Conservation (phyloP, 23 tunicate genomes). For the Trididemnum miniatum region DNA sequence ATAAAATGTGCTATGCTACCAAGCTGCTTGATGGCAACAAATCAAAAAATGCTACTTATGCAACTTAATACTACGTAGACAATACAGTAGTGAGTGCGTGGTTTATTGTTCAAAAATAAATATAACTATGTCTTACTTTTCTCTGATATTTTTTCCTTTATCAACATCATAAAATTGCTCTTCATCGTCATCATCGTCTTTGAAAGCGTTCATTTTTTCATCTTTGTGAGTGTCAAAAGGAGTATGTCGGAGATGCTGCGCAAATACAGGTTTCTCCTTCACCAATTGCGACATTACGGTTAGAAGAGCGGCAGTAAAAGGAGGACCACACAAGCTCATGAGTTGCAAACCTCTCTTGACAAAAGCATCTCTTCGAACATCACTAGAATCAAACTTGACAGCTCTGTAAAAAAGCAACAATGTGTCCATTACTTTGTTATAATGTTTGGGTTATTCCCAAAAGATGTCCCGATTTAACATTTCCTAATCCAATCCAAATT, state of each 20-base stretch:
- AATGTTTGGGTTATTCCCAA: no score
- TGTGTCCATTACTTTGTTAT: no score
- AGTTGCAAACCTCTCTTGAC: constrained; percentile 68
- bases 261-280: constrained; percentile 24
- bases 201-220: not conserved
- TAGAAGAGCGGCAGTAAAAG: constrained; percentile 66
- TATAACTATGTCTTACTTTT: no score
- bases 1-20: no score
- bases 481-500: no score
- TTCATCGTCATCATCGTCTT: constrained; percentile 64
- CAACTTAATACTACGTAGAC: no score
- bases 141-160: not conserved
- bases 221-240: not conserved
- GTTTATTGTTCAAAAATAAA: no score
- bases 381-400: constrained; percentile 62
- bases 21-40: no score
- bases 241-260: not conserved
- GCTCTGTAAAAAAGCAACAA: no score
- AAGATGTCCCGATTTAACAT: no score
- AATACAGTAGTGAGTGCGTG: no score
- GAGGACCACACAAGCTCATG: constrained; percentile 50
- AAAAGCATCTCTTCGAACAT: constrained; percentile 59
- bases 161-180: constrained; percentile 76
- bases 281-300: constrained; percentile 51
- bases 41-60: no score